These are phyloP conservation scores for Caenorhabditis sulstoni DNA, from an alignment of 2,888 invertebrate genomes.

Conservation along the genomic window DNA sequence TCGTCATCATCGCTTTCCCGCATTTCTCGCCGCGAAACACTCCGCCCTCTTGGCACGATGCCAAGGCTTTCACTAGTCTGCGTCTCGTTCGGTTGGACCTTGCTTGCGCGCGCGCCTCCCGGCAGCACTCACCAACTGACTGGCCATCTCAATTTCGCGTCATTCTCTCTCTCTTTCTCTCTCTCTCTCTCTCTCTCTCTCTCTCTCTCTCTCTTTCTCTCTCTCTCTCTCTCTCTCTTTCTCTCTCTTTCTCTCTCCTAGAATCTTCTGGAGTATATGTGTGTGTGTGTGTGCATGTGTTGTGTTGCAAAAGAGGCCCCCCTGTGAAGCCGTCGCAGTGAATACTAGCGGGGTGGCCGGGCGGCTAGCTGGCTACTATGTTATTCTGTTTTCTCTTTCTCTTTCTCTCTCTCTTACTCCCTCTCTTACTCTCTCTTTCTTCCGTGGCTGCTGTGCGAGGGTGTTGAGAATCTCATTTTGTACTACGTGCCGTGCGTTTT, in stretches of 20 bases:
- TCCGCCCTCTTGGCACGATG: slow-evolving; percentile 35
- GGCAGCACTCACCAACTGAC: slow-evolving; percentile 13
- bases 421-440: not conserved
- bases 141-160: slow-evolving; percentile 47
- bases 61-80: slow-evolving; percentile 3
- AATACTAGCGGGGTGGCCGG: slow-evolving; percentile 22
- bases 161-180: slow-evolving; percentile 28
- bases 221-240: slow-evolving; percentile 30
- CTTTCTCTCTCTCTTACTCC: not conserved
- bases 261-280: not conserved
- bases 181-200: slow-evolving; percentile 29
- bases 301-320: slow-evolving; percentile 38
- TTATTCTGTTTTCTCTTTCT: slow-evolving; percentile 32
- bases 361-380: slow-evolving; percentile 20
- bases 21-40: slow-evolving; percentile 12
- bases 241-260: slow-evolving; percentile 18
- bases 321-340: slow-evolving; percentile 42
- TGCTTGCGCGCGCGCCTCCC: slow-evolving; percentile 10
- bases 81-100: not conserved
- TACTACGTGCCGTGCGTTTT: slow-evolving; percentile 8
- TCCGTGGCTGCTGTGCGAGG: not conserved
- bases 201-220: slow-evolving; percentile 12
- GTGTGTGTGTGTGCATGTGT: slow-evolving; percentile 34
- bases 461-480: slow-evolving; percentile 34
- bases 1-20: not conserved